Conservation (phyloP, 2,113 vertebrate species). For the Phyllopteryx taeniolatus region DNA sequence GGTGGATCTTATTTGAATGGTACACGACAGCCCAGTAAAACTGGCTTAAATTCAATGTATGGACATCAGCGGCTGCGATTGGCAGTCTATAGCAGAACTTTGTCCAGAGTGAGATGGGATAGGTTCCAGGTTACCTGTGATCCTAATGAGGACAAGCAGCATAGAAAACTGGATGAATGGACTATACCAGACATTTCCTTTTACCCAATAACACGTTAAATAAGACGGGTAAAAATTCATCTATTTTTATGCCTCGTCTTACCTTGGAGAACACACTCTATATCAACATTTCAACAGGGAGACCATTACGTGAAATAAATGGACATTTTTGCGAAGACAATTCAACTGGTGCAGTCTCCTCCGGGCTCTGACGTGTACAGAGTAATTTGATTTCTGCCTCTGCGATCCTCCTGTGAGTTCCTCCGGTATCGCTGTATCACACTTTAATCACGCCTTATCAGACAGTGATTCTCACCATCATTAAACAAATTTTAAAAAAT, state of each 20-base stretch:
- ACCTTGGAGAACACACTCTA: not conserved
- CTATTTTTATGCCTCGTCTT: not conserved
- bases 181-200: not conserved
- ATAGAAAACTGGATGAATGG: not conserved
- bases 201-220: not conserved
- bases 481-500: not conserved
- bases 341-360: not conserved
- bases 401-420: slow-evolving; percentile 2
- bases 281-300: not conserved
- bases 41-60: too few species aligned
- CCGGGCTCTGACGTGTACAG: slow-evolving; percentile 4
- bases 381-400: slow-evolving; percentile 6
- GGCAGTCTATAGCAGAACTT: too few species aligned
- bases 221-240: not conserved
- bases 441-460: slow-evolving; percentile 6
- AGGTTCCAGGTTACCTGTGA: too few species aligned
- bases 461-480: not conserved
- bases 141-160: too few species aligned
- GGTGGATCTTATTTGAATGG: too few species aligned
- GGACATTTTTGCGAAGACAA: not conserved
- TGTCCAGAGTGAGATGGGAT: too few species aligned
- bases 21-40: too few species aligned
- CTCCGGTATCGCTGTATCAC: not conserved
- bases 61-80: too few species aligned
- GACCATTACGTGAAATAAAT: slow-evolving; percentile 4